Base-by-base conservation (phyloP, 2,113 vertebrate genomes). In the Plecotus auritus region DNA sequence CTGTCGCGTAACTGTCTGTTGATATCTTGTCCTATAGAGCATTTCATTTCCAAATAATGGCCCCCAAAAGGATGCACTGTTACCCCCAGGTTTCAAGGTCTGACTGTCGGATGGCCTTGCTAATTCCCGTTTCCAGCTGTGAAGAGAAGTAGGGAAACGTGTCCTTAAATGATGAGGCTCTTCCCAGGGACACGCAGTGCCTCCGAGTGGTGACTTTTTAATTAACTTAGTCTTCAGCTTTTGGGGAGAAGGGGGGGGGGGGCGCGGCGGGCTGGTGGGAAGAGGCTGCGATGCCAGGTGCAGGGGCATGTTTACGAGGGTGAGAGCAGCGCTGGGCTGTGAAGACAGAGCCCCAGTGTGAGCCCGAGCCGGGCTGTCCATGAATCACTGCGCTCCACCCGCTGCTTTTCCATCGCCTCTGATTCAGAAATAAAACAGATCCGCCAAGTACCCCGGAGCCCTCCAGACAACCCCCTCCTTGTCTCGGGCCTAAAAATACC, bases 371-470 rank as follows among this genome's bases (percentile, higher is more conserved):
- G 17, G 3, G 88, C 77, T 1, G 92, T 49, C 42, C 95, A 80
- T 97, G 98, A 98, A 97, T 98, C 98, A 98, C 87, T 59, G 92
- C 91, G 40, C 95, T 94, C 97, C 56, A 1, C 93, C 97, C 88
- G 85, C 94, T 30, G 26, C 96, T 98, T 98, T 98, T 98, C 98
- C 97, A 97, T 91, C 90, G 86, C 91, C 56, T 80, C 94, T 89
- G 97, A 95, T 92, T 98, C 97, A 97, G 98, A 98, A 98, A 98
- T 97, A 97, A 98, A 98, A 94, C 98, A 98, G 97, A 96, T 96
- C 97, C 93, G 88, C 94, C 96, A 91, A 95, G 96, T 94, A 73
- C 90, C 95, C 97, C n/a, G 2, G 96, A 26, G 7, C 54, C 0
- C 88, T 89, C 49, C 59, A 96, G 83, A 97, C 97, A 98, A 92